Percentiles rank a stretch among this genome's conserved stretches.
phyloP scores from a whole-genome alignment of 1,140 invertebrate genomes.

The Aphelenchoides fujianensis region DNA sequence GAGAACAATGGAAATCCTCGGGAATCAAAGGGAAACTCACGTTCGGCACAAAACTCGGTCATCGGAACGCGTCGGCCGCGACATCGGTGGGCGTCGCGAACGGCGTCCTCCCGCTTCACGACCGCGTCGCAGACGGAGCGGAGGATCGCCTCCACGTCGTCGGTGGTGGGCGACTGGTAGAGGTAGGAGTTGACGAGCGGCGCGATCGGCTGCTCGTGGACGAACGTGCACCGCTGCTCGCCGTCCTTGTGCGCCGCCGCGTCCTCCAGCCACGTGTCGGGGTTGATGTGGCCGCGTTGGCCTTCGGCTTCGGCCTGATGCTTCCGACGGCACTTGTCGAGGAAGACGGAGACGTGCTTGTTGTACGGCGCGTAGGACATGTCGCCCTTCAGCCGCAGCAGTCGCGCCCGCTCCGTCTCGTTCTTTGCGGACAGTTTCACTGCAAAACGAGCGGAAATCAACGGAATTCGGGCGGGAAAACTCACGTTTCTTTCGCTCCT shows the following conservation, averaged over 20 bases:
- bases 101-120: not conserved
- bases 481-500: conserved; percentile 15
- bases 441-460: conserved; percentile 3
- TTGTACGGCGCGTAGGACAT: not conserved
- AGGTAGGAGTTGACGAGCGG: not conserved
- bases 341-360: not conserved
- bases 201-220: not conserved
- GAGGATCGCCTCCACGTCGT: not conserved
- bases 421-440: conserved; percentile 12
- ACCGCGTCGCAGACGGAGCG: not conserved
- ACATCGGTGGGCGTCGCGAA: not conserved
- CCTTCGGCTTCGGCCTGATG: not conserved
- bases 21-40: conserved; percentile 11
- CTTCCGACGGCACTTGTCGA: not conserved
- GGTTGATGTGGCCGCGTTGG: not conserved
- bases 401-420: not conserved
- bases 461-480: conserved; percentile 1
- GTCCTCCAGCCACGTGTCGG: not conserved
- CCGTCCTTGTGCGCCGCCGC: not conserved
- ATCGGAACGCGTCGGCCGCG: conserved; percentile 2
- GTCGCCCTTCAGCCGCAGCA: conserved; percentile 5
- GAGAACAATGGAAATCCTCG: no score
- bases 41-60: conserved; percentile 16
- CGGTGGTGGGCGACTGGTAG: not conserved
- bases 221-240: not conserved